Percentiles rank a stretch among this genome's conserved stretches.
Evolutionary conservation across 1,140 invertebrate species (phyloP).

Genomic region (Streblospio benedicti): DNA sequence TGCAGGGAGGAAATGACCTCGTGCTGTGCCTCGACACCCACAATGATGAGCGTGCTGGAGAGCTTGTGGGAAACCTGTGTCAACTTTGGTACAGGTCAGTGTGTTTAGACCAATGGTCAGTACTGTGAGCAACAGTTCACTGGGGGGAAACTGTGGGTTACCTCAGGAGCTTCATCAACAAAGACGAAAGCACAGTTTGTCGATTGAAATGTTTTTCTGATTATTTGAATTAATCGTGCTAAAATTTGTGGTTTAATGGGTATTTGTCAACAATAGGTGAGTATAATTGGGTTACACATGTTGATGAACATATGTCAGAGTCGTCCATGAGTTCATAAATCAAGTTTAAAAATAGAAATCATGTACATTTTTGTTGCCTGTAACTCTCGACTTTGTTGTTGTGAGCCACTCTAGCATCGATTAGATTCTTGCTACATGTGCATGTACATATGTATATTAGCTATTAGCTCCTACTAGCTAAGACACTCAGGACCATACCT

Average conservation of each 20-base stretch:
- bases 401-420: no score
- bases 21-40: constrained; percentile 71
- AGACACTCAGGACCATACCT: no score
- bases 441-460: no score
- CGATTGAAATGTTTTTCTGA: background rate
- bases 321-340: no score
- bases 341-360: no score
- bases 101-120: no score
- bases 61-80: constrained; percentile 71
- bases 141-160: background rate
- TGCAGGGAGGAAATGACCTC: constrained; percentile 80
- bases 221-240: background rate
- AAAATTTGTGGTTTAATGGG: background rate
- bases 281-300: no score
- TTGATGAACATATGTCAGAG: no score
- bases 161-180: background rate
- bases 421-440: no score
- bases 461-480: no score
- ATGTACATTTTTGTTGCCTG: no score
- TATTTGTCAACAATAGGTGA: background rate
- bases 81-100: constrained; percentile 43
- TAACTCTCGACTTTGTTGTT: no score
- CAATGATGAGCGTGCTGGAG: constrained; percentile 60
- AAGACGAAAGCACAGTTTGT: background rate
- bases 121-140: background rate